Conservation (phyloP, 2,113 vertebrate genomes). For the Hymenochirus boettgeri region DNA sequence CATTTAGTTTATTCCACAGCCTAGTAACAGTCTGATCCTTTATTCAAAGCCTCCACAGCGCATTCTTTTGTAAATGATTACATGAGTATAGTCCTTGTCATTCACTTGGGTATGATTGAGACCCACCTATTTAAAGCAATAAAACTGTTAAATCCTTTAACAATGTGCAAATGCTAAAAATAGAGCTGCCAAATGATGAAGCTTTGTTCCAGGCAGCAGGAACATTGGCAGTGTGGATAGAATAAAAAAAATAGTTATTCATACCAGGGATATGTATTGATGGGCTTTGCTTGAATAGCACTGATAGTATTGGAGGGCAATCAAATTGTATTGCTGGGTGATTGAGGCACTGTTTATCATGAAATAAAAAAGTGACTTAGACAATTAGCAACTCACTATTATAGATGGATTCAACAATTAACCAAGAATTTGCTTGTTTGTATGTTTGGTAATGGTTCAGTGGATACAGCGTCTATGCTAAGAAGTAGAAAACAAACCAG, state of each 20-base stretch:
- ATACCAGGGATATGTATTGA: conserved; percentile 26
- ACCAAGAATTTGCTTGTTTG: too few relatives aligned
- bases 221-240: conserved; percentile 19
- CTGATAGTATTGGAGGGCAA: background rate
- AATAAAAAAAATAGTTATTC: conserved; percentile 31
- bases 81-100: conserved; percentile 14
- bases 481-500: too few relatives aligned
- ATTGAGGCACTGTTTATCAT: background rate
- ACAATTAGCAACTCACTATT: too few relatives aligned
- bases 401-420: too few relatives aligned
- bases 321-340: background rate
- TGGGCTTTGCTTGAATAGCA: conserved; percentile 9
- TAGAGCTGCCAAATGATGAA: conserved; percentile 19
- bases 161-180: conserved; percentile 22
- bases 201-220: conserved; percentile 18
- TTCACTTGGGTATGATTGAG: conserved; percentile 13
- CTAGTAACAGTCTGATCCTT: conserved; percentile 1
- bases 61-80: conserved; percentile 9
- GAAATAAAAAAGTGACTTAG: too few relatives aligned
- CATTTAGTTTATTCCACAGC: background rate
- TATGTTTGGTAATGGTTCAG: too few relatives aligned
- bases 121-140: conserved; percentile 21
- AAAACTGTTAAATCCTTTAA: conserved; percentile 23
- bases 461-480: too few relatives aligned
- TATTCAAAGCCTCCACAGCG: background rate